These are phyloP conservation scores for Monopis laevigella DNA, from an alignment of 2,888 invertebrate genomes.

Conservation along the genomic window DNA sequence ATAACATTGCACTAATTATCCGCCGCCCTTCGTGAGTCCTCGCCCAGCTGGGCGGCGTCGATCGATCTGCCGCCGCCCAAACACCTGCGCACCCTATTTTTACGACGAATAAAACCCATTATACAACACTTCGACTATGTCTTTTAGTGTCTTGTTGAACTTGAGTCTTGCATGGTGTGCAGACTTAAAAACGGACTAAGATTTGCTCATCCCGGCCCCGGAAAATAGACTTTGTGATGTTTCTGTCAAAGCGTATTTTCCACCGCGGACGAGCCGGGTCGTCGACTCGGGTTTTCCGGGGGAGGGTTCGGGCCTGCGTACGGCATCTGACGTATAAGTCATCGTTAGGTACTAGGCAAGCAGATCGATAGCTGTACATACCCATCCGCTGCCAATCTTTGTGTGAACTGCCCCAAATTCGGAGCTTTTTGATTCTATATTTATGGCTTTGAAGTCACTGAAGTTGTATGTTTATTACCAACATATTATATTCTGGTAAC, in stretches of 20 bases:
- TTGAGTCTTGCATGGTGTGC: constrained; percentile 31
- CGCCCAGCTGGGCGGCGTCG: constrained; percentile 10
- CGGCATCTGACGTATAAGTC: constrained; percentile 48
- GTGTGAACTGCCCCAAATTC: no score
- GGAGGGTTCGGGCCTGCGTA: constrained; percentile 19
- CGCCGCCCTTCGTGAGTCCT: neutral
- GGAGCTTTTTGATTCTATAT: no score
- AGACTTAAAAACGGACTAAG: constrained; percentile 58
- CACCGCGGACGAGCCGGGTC: constrained; percentile 28
- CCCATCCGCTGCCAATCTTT: neutral
- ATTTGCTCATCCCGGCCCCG: constrained; percentile 31
- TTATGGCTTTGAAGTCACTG: no score
- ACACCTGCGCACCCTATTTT: constrained; percentile 17
- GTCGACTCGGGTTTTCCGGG: constrained; percentile 13
- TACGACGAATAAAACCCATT: constrained; percentile 38
- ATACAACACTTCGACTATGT: constrained; percentile 34
- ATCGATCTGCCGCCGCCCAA: constrained; percentile 32
- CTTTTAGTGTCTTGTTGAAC: constrained; percentile 54
- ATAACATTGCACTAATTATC: constrained; percentile 34
- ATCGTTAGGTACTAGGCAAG: constrained; percentile 47
- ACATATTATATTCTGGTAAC: no score
- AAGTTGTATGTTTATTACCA: no score
- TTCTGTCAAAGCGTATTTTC: constrained; percentile 1
- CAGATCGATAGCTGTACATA: constrained; percentile 40
- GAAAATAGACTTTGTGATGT: constrained; percentile 28